These are phyloP conservation scores for Pyrochroa serraticornis DNA, from an alignment of 2,888 invertebrate species.

Conservation along the genomic window DNA sequence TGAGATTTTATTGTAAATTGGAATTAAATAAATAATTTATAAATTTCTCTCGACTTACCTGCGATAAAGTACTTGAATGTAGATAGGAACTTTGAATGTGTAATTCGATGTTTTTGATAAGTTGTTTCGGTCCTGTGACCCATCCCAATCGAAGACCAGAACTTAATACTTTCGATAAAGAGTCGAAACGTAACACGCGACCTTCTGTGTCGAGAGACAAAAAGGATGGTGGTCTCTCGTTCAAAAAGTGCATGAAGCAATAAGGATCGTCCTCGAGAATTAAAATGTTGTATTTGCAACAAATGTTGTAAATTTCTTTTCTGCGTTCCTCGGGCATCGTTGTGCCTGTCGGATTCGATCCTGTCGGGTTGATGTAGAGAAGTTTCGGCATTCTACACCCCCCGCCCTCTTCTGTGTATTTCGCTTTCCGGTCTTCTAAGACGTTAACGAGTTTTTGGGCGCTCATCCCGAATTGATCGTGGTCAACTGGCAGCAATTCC, in stretches of 20 bases:
- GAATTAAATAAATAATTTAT: no score
- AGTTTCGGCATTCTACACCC: constrained; percentile 69
- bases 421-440: constrained; percentile 61
- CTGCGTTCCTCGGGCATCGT: constrained; percentile 70
- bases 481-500: constrained; percentile 69
- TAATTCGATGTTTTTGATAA: constrained; percentile 69
- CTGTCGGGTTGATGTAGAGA: constrained; percentile 76
- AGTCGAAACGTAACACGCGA: constrained; percentile 77
- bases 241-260: constrained; percentile 75
- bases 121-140: constrained; percentile 71
- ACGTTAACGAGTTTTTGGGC: constrained; percentile 66
- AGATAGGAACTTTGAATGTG: constrained; percentile 74
- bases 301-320: constrained; percentile 73
- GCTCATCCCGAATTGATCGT: constrained; percentile 72
- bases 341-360: constrained; percentile 75
- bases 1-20: not conserved
- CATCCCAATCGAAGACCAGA: constrained; percentile 76
- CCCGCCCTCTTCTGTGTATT: constrained; percentile 54
- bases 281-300: constrained; percentile 76
- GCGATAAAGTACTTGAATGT: constrained; percentile 69
- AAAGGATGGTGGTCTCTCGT: constrained; percentile 69
- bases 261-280: constrained; percentile 86
- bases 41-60: constrained; percentile 59
- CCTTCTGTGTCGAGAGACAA: constrained; percentile 77
- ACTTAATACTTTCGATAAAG: constrained; percentile 76